Base-by-base conservation (phyloP, 2,113 vertebrate species). In the Ancistrus triradiatus region DNA sequence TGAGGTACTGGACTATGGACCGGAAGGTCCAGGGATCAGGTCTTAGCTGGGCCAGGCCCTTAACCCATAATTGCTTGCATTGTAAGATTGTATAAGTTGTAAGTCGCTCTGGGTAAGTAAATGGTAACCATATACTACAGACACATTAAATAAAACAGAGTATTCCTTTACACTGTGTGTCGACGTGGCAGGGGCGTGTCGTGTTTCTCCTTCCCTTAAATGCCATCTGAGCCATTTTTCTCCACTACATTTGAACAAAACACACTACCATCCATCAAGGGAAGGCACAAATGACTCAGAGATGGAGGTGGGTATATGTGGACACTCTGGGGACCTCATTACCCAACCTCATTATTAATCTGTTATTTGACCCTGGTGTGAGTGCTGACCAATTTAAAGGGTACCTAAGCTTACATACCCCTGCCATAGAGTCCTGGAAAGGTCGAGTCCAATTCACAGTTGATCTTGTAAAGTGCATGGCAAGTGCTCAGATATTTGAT, bases 321-420 rank as follows among this genome's bases (percentile, higher is more conserved):
- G 81, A 70, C 80, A 86, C 86, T 84, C 84, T 81, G 66, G 86
- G 87, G 87, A 87, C 79, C 84, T 89, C 84, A 89, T 88, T 87
- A 88, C 82, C 70, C 72, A 78, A 82, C 83, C 83, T 60, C 28
- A 47, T 60, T 86, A 88, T 88, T 86, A 86, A 89, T 87, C 81
- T 88, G 83, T 85, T 83, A 79, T 86, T 86, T 88, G 84, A 89
- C 86, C 87, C 86, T 75, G 76, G 78, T 35, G 77, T 84, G 82
- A 86, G 76, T 63, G 58, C 76, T 76, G 74, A 69, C 68, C 77
- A 79, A 82, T 84, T 78, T 83, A 79, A 84, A 83, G 80, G 76
- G 75, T 74, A 79, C 76, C 78, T 73, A 70, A 74, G 77, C 67
- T 79, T 78, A 72, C 77, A 79, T 85, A 80, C 79, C 77, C 78